Conservation (phyloP, 2,113 vertebrate genomes). For the Entomyzon cyanotis region DNA sequence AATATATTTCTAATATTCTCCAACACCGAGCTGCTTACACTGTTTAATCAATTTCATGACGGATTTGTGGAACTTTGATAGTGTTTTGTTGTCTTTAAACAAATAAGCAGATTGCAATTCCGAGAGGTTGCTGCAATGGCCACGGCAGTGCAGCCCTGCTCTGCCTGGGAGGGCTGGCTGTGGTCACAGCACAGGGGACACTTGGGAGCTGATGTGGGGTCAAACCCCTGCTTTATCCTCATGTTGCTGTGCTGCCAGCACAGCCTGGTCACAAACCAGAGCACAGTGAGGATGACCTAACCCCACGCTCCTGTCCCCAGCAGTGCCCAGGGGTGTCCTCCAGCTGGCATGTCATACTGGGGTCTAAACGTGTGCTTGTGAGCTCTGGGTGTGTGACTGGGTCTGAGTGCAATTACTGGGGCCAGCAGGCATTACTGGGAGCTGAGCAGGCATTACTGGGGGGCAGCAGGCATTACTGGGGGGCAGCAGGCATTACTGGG, state of each 20-base stretch:
- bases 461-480: background rate
- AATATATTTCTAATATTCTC: constrained; percentile 25
- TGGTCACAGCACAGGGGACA: background rate
- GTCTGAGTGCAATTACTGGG: background rate
- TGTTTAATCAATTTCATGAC: constrained; percentile 34
- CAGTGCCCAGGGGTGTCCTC: background rate
- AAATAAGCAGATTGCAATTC: background rate
- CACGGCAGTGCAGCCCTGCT: background rate
- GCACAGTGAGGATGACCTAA: background rate
- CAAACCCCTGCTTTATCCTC: background rate
- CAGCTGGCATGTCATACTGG: background rate
- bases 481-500: background rate
- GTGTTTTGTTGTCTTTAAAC: background rate
- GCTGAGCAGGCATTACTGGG: background rate
- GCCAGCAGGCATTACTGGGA: too few relatives aligned
- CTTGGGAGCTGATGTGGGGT: background rate
- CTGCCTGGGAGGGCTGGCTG: rapidly evolving
- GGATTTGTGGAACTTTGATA: background rate
- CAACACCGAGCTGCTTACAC: background rate
- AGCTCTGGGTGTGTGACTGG: too few relatives aligned
- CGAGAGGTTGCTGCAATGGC: rapidly evolving
- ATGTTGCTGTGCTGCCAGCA: background rate
- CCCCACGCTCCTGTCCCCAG: background rate
- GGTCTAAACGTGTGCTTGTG: too few relatives aligned
- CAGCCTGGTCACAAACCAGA: background rate